Base-by-base conservation (phyloP, 1,140 invertebrate genomes). In the Drosophila chauvacae region DNA sequence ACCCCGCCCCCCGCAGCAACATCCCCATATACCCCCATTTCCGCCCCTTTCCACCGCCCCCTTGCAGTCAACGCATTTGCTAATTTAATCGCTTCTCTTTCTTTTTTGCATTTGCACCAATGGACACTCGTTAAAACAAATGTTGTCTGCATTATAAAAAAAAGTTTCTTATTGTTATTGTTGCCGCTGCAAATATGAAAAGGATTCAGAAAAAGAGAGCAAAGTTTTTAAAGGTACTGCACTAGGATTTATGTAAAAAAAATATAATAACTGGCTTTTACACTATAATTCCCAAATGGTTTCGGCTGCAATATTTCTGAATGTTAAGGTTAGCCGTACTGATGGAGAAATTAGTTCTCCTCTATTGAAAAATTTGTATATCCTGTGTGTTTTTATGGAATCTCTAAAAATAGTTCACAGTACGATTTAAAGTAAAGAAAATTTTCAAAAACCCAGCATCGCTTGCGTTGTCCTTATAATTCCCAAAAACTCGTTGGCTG, bases 91-190 rank as follows among this genome's bases (percentile, higher is more conserved):
- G 62, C 78, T 47, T 59, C 55, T 57, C 59, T 73, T 28, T 61
- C 39, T 45, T 45, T 41, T 48, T 41, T 45, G 28, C 44, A 50
- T 44, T 69, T 23, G 44, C 44, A 28, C 59, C 39, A 82, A 81
- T 85, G 82, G 75, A 63, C 57, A 62, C 48, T 80, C 71, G 77
- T 87, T 87, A 66, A 82, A 87, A 51, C 51, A 85, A 86, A 85
- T 86, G 66, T 70, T 66, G 59, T 56, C 63, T 62, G 59, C 65
- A 68, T 77, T 59, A 69, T 28, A 64, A 60, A 83, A 73, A 80
- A 77, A 66, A 60, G 68, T 71, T 74, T 66, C 37, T 61, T 78
- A 59, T 66, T 70, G 60, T 62, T 74, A 78, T 76, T 79, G 53
- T 63, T 45, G 35, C 35, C 57, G 23, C 23, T 63, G 41, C 53